phyloP scores from a whole-genome alignment of 2,888 invertebrate species.

The Melanargia galathea region DNA sequence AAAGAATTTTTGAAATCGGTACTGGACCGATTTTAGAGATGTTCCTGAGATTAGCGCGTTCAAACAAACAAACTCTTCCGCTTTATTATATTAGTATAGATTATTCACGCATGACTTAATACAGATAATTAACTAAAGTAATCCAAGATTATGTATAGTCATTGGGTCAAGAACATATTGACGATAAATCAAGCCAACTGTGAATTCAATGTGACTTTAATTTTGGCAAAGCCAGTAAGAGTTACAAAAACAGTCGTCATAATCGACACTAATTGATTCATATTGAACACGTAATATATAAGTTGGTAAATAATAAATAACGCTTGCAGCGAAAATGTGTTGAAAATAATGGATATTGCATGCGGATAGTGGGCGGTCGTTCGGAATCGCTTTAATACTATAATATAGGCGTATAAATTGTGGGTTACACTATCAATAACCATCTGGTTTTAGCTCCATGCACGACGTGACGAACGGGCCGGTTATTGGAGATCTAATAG shows the following conservation, averaged over 20 bases:
- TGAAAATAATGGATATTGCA: slow-evolving; percentile 36
- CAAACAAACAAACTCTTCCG: too few species aligned
- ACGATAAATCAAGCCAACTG: background rate
- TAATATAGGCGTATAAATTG: slow-evolving; percentile 40
- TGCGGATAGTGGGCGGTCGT: slow-evolving; percentile 39
- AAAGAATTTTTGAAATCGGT: too few species aligned
- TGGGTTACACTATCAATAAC: slow-evolving; percentile 39
- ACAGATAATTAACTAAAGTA: background rate
- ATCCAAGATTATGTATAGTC: background rate
- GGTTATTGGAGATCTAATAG: slow-evolving; percentile 20
- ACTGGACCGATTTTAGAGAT: too few species aligned
- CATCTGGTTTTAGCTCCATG: slow-evolving; percentile 30
- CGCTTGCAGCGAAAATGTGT: slow-evolving; percentile 34
- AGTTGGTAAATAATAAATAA: slow-evolving; percentile 15
- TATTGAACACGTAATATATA: slow-evolving; percentile 18
- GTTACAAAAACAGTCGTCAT: background rate
- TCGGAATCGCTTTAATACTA: slow-evolving; percentile 33
- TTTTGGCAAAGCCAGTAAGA: background rate
- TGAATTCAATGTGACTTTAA: slow-evolving; percentile 13
- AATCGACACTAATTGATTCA: slow-evolving; percentile 2
- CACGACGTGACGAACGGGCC: slow-evolving; percentile 7
- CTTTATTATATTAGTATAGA: too few species aligned
- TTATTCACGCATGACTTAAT: background rate
- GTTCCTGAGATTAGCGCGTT: too few species aligned
- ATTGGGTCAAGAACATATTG: slow-evolving; percentile 17